phyloP scores from a whole-genome alignment of 1,140 invertebrate genomes.

The Bombus polaris region DNA sequence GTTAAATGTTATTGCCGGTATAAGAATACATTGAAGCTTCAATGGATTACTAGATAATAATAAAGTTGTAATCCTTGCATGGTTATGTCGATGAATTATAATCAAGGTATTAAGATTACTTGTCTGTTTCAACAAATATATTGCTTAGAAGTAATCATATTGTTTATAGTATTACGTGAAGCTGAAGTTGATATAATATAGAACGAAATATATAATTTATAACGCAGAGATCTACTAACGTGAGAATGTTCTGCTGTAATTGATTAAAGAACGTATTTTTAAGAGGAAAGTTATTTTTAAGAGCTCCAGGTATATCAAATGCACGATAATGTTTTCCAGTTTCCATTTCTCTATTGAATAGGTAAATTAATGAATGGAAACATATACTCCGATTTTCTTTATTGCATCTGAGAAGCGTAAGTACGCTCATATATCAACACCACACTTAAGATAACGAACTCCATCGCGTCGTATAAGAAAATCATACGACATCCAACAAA shows the following conservation, averaged over 20 bases:
- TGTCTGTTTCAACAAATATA: too few species aligned
- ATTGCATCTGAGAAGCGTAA: neutral
- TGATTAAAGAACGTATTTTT: neutral
- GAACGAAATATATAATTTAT: neutral
- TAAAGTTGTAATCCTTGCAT: neutral
- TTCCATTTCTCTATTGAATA: neutral
- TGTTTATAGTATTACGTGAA: neutral
- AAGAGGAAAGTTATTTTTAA: neutral
- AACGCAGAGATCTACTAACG: neutral
- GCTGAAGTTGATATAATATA: too few species aligned
- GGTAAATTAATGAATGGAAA: constrained; percentile 1
- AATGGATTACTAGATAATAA: too few species aligned
- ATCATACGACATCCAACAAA: neutral
- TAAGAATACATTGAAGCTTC: neutral
- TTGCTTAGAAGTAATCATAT: neutral
- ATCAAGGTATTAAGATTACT: too few species aligned
- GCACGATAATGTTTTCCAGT: neutral
- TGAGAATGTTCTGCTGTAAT: neutral
- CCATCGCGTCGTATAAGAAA: neutral
- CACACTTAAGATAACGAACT: constrained; percentile 9
- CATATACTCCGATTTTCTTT: neutral
- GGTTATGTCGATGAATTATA: too few species aligned
- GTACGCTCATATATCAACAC: constrained; percentile 2
- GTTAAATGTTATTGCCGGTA: neutral
- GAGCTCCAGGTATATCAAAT: neutral